These are phyloP conservation scores for Augochlorella aurata DNA, from an alignment of 2,888 invertebrate species.

Conservation along the genomic window DNA sequence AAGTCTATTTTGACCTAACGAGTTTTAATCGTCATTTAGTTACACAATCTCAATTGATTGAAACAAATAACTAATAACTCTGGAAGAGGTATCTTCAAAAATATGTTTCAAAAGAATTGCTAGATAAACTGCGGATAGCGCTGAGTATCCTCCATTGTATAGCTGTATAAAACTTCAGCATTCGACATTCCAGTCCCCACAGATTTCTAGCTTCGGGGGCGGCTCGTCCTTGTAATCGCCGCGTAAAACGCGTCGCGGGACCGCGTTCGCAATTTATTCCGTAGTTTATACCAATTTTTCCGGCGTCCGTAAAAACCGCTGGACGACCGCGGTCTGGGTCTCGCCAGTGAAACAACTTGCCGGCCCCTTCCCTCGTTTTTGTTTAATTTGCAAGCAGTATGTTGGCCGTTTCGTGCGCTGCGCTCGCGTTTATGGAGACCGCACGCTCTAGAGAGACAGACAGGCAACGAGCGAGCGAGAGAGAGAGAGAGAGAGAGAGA, in stretches of 20 bases:
- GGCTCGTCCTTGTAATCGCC: not conserved
- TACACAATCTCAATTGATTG: no score
- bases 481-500: not conserved
- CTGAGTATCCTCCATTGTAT: no score
- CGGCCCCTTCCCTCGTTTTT: constrained; percentile 1
- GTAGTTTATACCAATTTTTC: constrained; percentile 24
- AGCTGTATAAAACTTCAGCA: no score
- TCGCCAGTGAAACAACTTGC: not conserved
- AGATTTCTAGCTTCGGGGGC: not conserved
- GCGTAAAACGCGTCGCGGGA: not conserved
- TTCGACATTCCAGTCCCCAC: not conserved
- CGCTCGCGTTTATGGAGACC: not conserved
- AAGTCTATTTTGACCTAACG: no score
- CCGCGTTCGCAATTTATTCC: constrained; percentile 9
- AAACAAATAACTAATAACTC: no score
- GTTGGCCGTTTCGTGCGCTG: not conserved
- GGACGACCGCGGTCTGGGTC: not conserved
- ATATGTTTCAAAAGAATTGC: no score
- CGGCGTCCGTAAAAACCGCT: not conserved
- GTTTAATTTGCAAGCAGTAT: constrained; percentile 14
- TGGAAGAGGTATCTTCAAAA: no score
- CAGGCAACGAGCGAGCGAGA: not conserved
- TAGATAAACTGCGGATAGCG: no score
- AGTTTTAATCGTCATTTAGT: no score
- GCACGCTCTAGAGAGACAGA: not conserved